A percentile compares a stretch with the other conserved stretches of the same genome.
phyloP scores from a whole-genome alignment of 2,888 invertebrate species.

The Slavum lentiscoides region DNA sequence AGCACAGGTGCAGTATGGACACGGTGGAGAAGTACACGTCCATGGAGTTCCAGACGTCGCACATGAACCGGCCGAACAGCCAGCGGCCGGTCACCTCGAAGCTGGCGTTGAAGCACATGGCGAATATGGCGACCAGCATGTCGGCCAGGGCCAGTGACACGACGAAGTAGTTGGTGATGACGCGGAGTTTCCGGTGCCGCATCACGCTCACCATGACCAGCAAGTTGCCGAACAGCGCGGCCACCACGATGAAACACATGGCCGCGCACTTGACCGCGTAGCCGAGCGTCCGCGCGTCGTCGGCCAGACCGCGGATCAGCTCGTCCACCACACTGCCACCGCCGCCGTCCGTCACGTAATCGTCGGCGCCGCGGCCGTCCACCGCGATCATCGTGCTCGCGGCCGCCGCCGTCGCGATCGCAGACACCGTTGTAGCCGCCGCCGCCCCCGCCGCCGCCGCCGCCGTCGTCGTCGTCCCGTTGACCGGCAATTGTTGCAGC shows the following conservation, averaged over 20 bases:
- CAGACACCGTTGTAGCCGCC: background rate
- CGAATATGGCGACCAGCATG: conserved; percentile 90
- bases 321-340: background rate
- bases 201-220: conserved; percentile 86
- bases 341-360: too few relatives aligned
- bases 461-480: background rate
- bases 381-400: background rate
- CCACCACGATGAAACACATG: conserved; percentile 84
- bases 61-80: conserved; percentile 89
- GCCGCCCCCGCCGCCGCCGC: background rate
- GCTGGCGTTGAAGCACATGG: conserved; percentile 92
- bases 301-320: conserved; percentile 5
- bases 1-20: conserved; percentile 90
- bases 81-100: conserved; percentile 83
- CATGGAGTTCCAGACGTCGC: conserved; percentile 93
- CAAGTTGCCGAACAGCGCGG: conserved; percentile 87
- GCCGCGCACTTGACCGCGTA: conserved; percentile 68
- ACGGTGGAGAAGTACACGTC: conserved; percentile 95
- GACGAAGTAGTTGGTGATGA: conserved; percentile 94
- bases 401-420: background rate
- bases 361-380: background rate
- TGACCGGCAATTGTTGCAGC: background rate
- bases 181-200: conserved; percentile 74
- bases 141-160: conserved; percentile 93
- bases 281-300: conserved; percentile 27